Base-by-base conservation (phyloP, 2,797 vertebrate species). In the Chrysocyon brachyurus region DNA sequence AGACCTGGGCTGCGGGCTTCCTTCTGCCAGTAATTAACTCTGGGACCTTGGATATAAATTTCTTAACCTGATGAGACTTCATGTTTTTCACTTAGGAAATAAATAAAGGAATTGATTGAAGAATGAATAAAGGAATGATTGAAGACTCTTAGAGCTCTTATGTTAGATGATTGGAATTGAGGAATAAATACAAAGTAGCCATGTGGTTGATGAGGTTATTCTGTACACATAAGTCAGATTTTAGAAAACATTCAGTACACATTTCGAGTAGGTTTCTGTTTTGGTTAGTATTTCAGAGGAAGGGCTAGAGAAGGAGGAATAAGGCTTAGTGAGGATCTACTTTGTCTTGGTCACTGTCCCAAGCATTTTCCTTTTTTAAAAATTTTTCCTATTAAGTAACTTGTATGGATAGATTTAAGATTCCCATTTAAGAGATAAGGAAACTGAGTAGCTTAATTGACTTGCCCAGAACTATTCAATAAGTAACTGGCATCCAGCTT, bases 361-460 rank as follows among this genome's bases (percentile, higher is more conserved):
- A n/a, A 77, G 1, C 15, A 31, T 92, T 96, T 96, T 96, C 90
- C 86, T 95, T 46, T 46, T 46, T 46, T 8, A 40, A 40, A 40
- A 46, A 46, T 26, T 92, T 96, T 96, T 96, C 90, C 86, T 95
- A 6, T 81, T 85, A 84, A 91, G 40, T 72, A 75, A 89, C 16
- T 89, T 83, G 7, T 83, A 2, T 52, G 28, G 70, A 84, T 92
- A 93, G 66, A 94, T 82, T 94, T 84, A 70, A 89, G 77, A 91
- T 95, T 94, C 86, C 17, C 7, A 17, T 79, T 91, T 94, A 96
- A 70, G 26, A 93, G 57, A 70, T 81, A 82, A 75, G 72, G 81
- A 96, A 91, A 91, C 22, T n/a, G 49, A 78, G 36, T 83, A 15
- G 24, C 83, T 96, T 79, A 81, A 87, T 72, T 88, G 64, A 87